Conservation (phyloP, 1,140 invertebrate species). For the Teleogryllus occipitalis region DNA sequence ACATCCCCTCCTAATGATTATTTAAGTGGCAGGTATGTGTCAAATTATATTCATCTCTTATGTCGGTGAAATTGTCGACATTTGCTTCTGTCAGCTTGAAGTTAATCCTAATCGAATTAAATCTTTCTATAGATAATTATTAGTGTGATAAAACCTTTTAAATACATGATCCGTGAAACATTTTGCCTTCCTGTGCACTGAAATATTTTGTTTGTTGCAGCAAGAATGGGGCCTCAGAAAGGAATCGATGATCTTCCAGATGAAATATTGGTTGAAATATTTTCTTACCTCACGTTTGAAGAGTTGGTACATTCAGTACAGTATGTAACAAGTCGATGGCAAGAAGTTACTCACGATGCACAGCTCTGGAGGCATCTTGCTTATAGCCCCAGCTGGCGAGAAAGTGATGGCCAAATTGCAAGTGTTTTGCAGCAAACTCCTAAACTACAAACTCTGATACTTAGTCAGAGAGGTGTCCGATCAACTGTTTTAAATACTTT, state of each 20-base stretch:
- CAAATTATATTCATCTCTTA: no score
- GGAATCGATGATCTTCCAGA: conserved; percentile 8
- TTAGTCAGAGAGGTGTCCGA: neutral
- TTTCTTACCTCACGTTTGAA: conserved; percentile 9
- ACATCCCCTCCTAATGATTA: no score
- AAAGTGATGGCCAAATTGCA: neutral
- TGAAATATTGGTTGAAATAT: conserved; percentile 10
- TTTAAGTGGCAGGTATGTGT: no score
- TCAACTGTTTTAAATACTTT: conserved; percentile 8
- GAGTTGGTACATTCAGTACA: neutral
- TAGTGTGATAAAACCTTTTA: no score
- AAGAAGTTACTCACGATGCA: neutral
- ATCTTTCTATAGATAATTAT: no score
- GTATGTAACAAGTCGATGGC: neutral
- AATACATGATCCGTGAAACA: no score
- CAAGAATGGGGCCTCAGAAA: conserved; percentile 5
- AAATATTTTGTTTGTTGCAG: neutral
- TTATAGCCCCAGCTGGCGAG: neutral
- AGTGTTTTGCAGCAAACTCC: conserved; percentile 9
- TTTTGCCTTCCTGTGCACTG: no score
- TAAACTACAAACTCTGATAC: neutral
- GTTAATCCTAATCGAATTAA: no score
- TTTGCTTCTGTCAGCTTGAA: no score
- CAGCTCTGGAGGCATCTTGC: conserved; percentile 9
- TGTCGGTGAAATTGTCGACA: no score